Base-by-base conservation (phyloP, 2,113 vertebrate species). In the Pampusana beccarii region DNA sequence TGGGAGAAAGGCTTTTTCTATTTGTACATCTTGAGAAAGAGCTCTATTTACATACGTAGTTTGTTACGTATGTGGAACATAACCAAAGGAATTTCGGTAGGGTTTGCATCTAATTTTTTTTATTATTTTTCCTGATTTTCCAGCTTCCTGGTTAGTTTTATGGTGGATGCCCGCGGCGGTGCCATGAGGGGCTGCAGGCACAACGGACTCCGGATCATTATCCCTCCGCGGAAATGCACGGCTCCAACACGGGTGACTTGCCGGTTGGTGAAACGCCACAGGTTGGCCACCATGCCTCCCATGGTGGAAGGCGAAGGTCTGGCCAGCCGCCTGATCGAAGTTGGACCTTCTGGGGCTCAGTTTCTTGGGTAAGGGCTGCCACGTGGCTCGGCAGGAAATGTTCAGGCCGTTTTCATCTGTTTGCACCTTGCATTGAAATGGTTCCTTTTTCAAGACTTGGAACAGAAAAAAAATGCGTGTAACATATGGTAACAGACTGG, bases 141-240 rank as follows among this genome's bases (percentile, higher is more conserved):
- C 97, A 99, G 99, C 97, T 99, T 99, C 97, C 98, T 99, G 92
- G 99, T 99, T 91, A 99, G 99, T 96, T 99, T 99, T 95, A 99
- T 99, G 99, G 99, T 99, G 97, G 99, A 99, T 6, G 99, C 99
- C 53, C 98, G 99, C 44, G 99, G 99, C 10, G 99, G 99, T 19
- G 99, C 99, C 73, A 99, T 99, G 99, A 97, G 99, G 11, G 99
- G 99, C 3, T 99, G 99, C 96, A 98, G 99, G 29, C 99, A 99
- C 93, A 99, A 99, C 0, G 99, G 99, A 29, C 98, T 99, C 6
- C 98, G 99, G 28, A 99, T 99, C 93, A 99, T 99, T 82, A 99
- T 99, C 72, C 99, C 99, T 0, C 99, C 99, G 1, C 98, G 98
- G 92, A 99, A 99, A 91, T 99, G 99, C 97, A 99, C 99, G 2